Percentiles rank a stretch among this genome's conserved stretches.
Evolutionary conservation across 37 sponge, comb jelly and placozoan species (phyloP).

Genomic region (Oscarella lobularis): DNA sequence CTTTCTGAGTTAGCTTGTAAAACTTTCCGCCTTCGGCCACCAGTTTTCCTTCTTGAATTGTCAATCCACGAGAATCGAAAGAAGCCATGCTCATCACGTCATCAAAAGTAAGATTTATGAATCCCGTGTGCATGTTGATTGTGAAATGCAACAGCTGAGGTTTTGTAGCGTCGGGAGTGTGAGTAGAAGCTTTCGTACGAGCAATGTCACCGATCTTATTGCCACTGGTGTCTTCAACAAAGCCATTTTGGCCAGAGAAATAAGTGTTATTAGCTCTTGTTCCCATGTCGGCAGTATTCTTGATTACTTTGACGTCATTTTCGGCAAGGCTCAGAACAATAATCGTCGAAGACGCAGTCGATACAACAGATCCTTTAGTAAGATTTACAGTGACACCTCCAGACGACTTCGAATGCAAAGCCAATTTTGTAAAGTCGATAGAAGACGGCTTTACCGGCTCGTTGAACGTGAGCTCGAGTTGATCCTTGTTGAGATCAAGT

Average conservation of each 20-base stretch:
- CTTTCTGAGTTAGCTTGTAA: slow-evolving; percentile 36
- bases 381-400: not conserved
- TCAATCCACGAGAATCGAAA: slow-evolving; percentile 60
- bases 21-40: not conserved
- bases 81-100: slow-evolving; percentile 44
- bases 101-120: slow-evolving; percentile 70
- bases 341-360: slow-evolving; percentile 14
- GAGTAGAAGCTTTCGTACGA: slow-evolving; percentile 23
- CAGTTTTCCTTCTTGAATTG: slow-evolving; percentile 39
- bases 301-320: slow-evolving; percentile 43
- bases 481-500: slow-evolving; percentile 42
- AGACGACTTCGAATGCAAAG: slow-evolving; percentile 14
- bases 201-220: slow-evolving; percentile 9
- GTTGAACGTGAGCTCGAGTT: slow-evolving; percentile 38
- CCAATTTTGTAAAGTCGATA: slow-evolving; percentile 23
- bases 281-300: slow-evolving; percentile 42
- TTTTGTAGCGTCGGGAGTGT: slow-evolving; percentile 44
- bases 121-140: slow-evolving; percentile 56
- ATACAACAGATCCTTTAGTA: slow-evolving; percentile 11
- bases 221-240: slow-evolving; percentile 48
- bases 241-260: slow-evolving; percentile 27
- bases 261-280: slow-evolving; percentile 41
- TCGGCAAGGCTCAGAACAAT: slow-evolving; percentile 20
- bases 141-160: slow-evolving; percentile 51
- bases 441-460: slow-evolving; percentile 64